Conservation (phyloP, 2,888 invertebrate genomes). For the Tiliacea citrago region DNA sequence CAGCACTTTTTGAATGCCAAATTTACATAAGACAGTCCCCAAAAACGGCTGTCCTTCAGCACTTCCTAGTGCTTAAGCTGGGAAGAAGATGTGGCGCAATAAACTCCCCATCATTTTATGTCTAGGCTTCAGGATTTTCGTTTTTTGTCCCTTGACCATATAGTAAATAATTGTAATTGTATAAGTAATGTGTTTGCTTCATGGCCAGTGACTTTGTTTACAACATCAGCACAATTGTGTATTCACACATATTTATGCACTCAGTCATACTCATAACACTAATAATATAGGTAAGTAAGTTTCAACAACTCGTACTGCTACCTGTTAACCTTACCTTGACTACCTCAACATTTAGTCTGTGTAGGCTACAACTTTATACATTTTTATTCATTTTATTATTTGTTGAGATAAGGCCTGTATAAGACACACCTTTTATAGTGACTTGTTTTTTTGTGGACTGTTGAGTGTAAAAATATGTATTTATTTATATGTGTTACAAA, state of each 20-base stretch:
- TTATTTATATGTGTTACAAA: too few species aligned
- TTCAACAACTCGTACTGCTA: neutral
- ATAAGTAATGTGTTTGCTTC: neutral
- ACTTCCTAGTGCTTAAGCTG: neutral
- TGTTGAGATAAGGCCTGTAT: neutral
- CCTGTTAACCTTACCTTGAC: constrained; percentile 11
- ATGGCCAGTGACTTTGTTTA: neutral
- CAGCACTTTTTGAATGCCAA: too few species aligned
- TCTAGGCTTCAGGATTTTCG: neutral
- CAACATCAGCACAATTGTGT: neutral
- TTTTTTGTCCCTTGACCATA: neutral
- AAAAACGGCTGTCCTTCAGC: neutral
- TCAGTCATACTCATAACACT: neutral
- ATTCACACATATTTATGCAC: neutral
- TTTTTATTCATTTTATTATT: neutral
- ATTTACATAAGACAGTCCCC: too few species aligned
- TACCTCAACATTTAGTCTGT: constrained; percentile 18
- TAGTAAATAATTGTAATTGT: neutral
- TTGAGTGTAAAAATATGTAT: neutral
- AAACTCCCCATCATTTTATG: neutral
- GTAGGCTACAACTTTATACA: constrained; percentile 5
- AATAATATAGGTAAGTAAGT: neutral
- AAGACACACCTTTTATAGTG: neutral
- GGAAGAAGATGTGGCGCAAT: too few species aligned
- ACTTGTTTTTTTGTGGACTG: too few species aligned